Conservation (phyloP, 2,113 vertebrate genomes). For the Gorsachius goisagi region DNA sequence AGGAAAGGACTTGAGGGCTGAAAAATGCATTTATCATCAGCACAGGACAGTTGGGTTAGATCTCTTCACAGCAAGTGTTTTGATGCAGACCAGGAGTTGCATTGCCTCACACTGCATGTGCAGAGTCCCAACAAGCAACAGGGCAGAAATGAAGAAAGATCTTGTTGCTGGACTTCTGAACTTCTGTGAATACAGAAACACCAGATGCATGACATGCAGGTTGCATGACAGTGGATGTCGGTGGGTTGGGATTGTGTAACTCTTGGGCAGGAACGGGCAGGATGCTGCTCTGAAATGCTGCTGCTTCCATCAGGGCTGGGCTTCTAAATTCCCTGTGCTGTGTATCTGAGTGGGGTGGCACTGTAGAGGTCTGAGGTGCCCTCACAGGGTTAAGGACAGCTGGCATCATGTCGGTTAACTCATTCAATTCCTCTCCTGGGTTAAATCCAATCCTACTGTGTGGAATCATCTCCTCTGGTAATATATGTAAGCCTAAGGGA, state of each 20-base stretch:
- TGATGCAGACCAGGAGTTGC: neutral
- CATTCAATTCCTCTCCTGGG: neutral
- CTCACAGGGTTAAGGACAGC: neutral
- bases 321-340: fast-evolving
- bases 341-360: neutral
- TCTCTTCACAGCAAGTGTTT: neutral
- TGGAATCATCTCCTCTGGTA: neutral
- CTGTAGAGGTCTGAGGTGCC: neutral
- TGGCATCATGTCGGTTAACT: neutral
- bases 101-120: fast-evolving
- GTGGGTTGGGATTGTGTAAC: neutral
- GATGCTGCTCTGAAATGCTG: neutral
- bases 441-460: neutral
- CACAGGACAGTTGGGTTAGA: neutral
- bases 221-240: fast-evolving
- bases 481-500: neutral
- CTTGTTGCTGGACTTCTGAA: neutral
- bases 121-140: neutral
- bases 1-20: neutral
- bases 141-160: neutral
- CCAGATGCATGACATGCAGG: neutral
- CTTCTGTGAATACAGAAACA: neutral
- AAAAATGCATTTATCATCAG: neutral
- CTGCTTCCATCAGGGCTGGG: neutral
- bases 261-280: neutral